phyloP scores from a whole-genome alignment of 2,888 invertebrate genomes.

The Tipula confusa region DNA sequence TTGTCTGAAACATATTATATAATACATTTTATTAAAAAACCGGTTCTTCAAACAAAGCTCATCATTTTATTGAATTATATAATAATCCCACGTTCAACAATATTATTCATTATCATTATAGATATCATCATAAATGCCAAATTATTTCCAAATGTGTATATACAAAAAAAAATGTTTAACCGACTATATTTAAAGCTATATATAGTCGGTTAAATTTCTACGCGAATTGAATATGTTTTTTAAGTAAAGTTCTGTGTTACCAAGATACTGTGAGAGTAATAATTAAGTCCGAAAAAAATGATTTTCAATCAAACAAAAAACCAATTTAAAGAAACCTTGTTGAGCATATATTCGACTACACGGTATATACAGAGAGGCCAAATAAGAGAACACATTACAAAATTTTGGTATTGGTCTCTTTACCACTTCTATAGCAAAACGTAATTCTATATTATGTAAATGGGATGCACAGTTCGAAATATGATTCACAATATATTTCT shows the following conservation, averaged over 20 bases:
- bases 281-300: background rate
- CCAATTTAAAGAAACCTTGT: background rate
- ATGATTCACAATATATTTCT: background rate
- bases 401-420: background rate
- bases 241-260: background rate
- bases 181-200: too few species aligned
- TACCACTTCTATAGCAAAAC: background rate
- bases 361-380: background rate
- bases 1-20: background rate
- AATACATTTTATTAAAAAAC: background rate
- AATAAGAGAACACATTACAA: background rate
- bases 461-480: background rate
- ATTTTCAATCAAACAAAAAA: background rate
- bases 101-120: background rate
- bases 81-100: background rate
- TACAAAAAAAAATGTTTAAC: background rate
- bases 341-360: background rate
- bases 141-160: background rate
- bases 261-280: background rate
- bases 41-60: background rate
- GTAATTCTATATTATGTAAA: background rate
- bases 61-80: background rate
- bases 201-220: background rate
- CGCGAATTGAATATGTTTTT: background rate
- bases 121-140: background rate